phyloP scores from a whole-genome alignment of 2,888 invertebrate genomes.

The Drosophila lacicola region DNA sequence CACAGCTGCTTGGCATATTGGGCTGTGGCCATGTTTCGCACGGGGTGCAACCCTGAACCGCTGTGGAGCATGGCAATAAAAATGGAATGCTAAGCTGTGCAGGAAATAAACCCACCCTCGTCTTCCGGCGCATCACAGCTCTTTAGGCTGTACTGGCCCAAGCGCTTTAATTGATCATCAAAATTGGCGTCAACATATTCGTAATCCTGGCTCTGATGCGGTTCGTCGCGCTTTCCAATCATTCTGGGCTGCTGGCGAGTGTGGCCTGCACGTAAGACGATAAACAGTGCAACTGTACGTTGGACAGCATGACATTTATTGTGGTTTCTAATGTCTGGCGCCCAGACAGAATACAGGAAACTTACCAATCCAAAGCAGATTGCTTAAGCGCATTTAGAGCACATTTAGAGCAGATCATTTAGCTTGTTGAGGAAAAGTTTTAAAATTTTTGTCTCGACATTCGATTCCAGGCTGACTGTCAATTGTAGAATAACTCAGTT shows the following conservation, averaged over 20 bases:
- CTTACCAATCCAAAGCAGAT: conserved; percentile 66
- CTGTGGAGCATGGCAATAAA: background rate
- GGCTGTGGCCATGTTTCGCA: background rate
- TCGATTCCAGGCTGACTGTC: conserved; percentile 23
- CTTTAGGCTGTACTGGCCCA: conserved; percentile 9
- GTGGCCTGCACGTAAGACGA: conserved; percentile 25
- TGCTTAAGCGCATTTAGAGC: conserved; percentile 69
- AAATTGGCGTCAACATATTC: conserved; percentile 4
- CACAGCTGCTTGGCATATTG: background rate
- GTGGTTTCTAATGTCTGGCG: background rate
- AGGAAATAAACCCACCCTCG: conserved; percentile 10
- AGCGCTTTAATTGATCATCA: conserved; percentile 13
- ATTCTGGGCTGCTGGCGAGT: conserved; percentile 35
- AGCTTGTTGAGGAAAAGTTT: conserved; percentile 22
- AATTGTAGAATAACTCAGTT: conserved; percentile 18
- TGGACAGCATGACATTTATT: too few relatives aligned
- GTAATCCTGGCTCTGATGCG: conserved; percentile 3
- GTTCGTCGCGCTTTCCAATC: conserved; percentile 13
- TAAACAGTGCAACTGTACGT: conserved; percentile 44
- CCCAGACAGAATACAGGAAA: background rate
- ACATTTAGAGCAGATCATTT: conserved; percentile 55
- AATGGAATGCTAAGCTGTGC: background rate
- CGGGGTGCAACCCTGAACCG: conserved; percentile 1
- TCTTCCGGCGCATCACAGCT: background rate
- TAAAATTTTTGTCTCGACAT: conserved; percentile 19